These are phyloP conservation scores for Remorina albescens DNA, from an alignment of 2,797 vertebrate species.

Conservation along the genomic window DNA sequence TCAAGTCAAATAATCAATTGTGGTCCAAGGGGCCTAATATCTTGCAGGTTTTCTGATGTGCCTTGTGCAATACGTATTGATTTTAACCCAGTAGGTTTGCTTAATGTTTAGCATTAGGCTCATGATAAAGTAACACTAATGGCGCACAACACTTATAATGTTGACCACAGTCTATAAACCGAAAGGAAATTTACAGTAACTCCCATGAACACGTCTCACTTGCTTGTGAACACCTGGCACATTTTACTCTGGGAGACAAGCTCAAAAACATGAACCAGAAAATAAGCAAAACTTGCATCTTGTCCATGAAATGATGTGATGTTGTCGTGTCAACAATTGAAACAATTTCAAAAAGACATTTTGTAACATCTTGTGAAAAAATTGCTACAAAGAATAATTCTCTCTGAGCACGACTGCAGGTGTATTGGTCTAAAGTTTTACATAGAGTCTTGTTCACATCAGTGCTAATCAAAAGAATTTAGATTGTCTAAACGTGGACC, in stretches of 20 bases:
- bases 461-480: no score
- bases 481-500: no score
- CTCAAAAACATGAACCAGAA: not conserved
- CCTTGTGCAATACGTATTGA: slow-evolving; percentile 8
- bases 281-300: not conserved
- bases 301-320: no score
- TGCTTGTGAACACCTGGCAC: not conserved
- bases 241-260: not conserved
- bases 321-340: no score
- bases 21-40: not conserved
- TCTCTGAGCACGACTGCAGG: no score
- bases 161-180: not conserved
- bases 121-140: not conserved
- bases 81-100: slow-evolving; percentile 14
- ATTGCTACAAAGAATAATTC: no score
- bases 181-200: not conserved
- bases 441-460: no score
- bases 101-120: not conserved
- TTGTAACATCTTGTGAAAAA: no score
- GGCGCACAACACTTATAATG: no score
- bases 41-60: slow-evolving; percentile 7
- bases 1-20: slow-evolving; percentile 6
- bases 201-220: not conserved
- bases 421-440: no score
- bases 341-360: no score